phyloP scores from a whole-genome alignment of 2,888 invertebrate species.

The Metacarcinus magister region DNA sequence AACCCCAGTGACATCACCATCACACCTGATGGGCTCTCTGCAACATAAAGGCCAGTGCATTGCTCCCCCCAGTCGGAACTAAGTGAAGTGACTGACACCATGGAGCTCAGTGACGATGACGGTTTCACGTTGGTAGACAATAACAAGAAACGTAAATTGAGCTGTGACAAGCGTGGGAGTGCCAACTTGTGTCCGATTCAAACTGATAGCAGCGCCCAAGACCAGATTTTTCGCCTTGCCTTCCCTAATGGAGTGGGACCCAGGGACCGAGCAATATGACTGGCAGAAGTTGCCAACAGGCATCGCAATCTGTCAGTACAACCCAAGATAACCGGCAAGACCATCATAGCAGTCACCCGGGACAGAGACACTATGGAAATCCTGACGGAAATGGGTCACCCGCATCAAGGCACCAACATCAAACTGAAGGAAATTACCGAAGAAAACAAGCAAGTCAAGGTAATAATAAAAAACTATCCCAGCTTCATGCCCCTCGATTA shows the following conservation, averaged over 20 bases:
- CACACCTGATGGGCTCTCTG: too few species aligned
- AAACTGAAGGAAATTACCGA: not conserved
- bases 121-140: too few species aligned
- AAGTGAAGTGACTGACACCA: too few species aligned
- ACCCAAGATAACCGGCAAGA: not conserved
- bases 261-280: not conserved
- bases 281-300: not conserved
- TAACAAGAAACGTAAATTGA: too few species aligned
- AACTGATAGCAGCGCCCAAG: too few species aligned
- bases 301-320: not conserved
- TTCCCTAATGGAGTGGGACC: not conserved
- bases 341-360: not conserved
- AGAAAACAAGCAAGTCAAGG: not conserved
- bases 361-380: not conserved
- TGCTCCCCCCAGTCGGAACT: too few species aligned
- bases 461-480: not conserved
- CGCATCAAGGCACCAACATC: not conserved
- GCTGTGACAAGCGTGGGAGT: too few species aligned
- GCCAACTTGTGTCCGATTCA: too few species aligned
- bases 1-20: too few species aligned
- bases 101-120: too few species aligned
- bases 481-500: not conserved
- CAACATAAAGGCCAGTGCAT: too few species aligned
- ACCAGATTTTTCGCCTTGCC: too few species aligned
- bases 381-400: not conserved